Evolutionary conservation across 2,797 vertebrate species (phyloP).

Genomic region (Chelidonichthys spinosus): DNA sequence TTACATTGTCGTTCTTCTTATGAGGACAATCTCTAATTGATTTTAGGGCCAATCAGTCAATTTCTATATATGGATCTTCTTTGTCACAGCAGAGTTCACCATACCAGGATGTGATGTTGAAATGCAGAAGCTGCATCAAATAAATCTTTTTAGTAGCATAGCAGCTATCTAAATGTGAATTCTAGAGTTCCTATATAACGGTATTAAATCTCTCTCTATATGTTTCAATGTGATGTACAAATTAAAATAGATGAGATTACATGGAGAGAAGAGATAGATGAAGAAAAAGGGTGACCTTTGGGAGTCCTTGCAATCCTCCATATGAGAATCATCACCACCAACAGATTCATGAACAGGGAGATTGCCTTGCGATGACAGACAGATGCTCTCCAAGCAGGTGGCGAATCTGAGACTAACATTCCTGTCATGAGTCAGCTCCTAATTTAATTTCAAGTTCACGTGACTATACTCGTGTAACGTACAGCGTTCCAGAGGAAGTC

Average conservation of each 20-base stretch:
- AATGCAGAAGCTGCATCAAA: background rate
- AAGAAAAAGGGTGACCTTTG: constrained; percentile 62
- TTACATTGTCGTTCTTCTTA: background rate
- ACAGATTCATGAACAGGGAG: constrained; percentile 63
- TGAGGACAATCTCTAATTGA: background rate
- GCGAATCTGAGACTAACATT: constrained; percentile 45
- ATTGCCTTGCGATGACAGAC: constrained; percentile 65
- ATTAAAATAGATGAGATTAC: constrained; percentile 31
- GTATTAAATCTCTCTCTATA: constrained; percentile 1
- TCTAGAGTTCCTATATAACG: background rate
- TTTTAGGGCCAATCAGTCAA: background rate
- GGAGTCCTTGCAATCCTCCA: constrained; percentile 60
- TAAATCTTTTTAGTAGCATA: background rate
- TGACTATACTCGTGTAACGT: constrained; percentile 20
- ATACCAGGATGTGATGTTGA: background rate
- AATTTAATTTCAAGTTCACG: background rate
- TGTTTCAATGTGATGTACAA: constrained; percentile 15
- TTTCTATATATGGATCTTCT: background rate
- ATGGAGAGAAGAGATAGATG: constrained; percentile 26
- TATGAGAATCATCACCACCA: constrained; percentile 65
- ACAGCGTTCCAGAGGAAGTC: constrained; percentile 15
- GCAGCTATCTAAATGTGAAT: background rate
- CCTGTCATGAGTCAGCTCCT: constrained; percentile 49
- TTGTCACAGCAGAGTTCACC: background rate
- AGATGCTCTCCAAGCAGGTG: constrained; percentile 73